These are phyloP conservation scores for Lypha dubia DNA, from an alignment of 2,888 invertebrate species.

Conservation along the genomic window DNA sequence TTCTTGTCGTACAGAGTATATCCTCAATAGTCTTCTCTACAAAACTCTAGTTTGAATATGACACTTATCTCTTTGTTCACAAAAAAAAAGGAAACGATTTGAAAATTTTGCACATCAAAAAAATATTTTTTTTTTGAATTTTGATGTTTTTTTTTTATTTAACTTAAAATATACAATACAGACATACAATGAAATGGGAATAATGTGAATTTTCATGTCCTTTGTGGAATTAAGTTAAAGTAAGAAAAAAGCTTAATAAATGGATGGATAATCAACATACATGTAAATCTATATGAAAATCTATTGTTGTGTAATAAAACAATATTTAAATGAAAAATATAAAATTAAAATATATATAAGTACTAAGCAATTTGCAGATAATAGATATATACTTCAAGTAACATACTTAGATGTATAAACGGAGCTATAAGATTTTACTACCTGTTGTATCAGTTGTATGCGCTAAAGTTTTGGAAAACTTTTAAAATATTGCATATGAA, in stretches of 20 bases:
- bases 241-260: background rate
- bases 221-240: slow-evolving; percentile 2
- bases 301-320: background rate
- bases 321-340: background rate
- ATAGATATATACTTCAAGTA: background rate
- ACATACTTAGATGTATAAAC: no score
- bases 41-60: no score
- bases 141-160: no score
- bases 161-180: slow-evolving; percentile 8
- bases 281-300: background rate
- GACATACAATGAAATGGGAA: background rate
- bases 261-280: slow-evolving; percentile 12
- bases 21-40: no score
- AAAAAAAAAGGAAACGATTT: background rate
- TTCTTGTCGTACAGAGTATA: no score
- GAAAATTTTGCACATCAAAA: background rate
- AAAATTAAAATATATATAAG: slow-evolving; percentile 1
- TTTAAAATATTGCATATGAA: no score
- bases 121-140: background rate
- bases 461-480: no score
- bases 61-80: no score
- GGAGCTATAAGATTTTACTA: no score
- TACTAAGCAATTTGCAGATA: slow-evolving; percentile 1
- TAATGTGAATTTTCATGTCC: background rate
- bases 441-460: no score